These are phyloP conservation scores for Pristionchus maxplancki DNA, from an alignment of 2,888 invertebrate genomes.

Conservation along the genomic window DNA sequence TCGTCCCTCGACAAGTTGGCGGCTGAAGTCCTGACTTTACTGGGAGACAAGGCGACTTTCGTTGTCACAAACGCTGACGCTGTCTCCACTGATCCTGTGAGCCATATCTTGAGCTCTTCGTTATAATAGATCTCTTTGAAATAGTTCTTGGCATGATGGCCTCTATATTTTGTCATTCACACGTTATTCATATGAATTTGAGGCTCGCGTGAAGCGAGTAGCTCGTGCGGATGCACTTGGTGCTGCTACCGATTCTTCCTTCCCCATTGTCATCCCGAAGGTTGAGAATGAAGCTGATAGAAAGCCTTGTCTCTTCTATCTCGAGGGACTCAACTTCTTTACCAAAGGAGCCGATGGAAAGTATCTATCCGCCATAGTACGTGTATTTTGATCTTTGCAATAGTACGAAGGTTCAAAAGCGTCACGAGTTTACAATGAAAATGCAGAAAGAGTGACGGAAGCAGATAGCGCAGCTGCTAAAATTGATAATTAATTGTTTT, in stretches of 20 bases:
- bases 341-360: slow-evolving; percentile 53
- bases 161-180: not conserved
- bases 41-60: slow-evolving; percentile 57
- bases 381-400: not conserved
- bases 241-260: not conserved
- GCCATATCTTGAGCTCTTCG: not conserved
- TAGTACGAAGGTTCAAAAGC: too few species aligned
- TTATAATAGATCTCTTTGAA: too few species aligned
- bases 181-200: not conserved
- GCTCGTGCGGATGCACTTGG: slow-evolving; percentile 31
- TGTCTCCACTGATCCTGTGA: slow-evolving; percentile 48
- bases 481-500: too few species aligned
- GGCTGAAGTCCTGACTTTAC: slow-evolving; percentile 57
- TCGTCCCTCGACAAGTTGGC: slow-evolving; percentile 59
- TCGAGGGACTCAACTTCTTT: slow-evolving; percentile 65
- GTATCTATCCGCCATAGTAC: slow-evolving; percentile 18
- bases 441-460: too few species aligned
- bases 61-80: slow-evolving; percentile 61
- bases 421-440: too few species aligned
- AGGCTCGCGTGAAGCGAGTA: slow-evolving; percentile 65
- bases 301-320: slow-evolving; percentile 64
- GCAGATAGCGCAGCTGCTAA: too few species aligned
- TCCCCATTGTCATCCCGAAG: slow-evolving; percentile 45
- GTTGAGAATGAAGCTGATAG: not conserved
- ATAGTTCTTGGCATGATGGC: not conserved